Evolutionary conservation across 2,113 vertebrate genomes (phyloP).

Genomic region (Chaetodon trifascialis): DNA sequence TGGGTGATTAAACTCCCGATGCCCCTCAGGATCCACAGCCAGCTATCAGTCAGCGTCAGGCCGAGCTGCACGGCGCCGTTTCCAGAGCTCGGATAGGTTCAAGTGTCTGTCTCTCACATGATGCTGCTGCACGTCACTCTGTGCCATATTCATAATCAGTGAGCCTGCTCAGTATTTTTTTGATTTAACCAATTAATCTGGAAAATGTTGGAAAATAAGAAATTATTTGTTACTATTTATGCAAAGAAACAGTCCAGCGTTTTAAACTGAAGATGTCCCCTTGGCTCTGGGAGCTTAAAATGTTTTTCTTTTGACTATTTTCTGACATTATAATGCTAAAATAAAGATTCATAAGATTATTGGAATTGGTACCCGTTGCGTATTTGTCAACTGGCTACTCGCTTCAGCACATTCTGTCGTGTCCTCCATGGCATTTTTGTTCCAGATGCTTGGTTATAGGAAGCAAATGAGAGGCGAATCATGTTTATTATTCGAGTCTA

Average conservation of each 20-base stretch:
- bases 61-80: slow-evolving; percentile 39
- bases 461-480: slow-evolving; percentile 19
- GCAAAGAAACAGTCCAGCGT: background rate
- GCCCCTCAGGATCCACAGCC: slow-evolving; percentile 83
- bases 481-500: slow-evolving; percentile 38
- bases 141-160: background rate
- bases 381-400: background rate
- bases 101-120: slow-evolving; percentile 40
- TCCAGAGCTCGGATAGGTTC: slow-evolving; percentile 55
- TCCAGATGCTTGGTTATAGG: background rate
- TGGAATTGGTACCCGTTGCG: background rate
- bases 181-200: too few species aligned
- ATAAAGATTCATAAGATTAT: too few species aligned
- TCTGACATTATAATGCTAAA: too few species aligned
- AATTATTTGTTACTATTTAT: too few species aligned
- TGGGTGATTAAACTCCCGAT: slow-evolving; percentile 89
- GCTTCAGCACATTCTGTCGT: background rate
- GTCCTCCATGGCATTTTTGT: background rate
- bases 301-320: background rate
- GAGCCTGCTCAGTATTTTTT: slow-evolving; percentile 3
- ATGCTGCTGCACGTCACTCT: slow-evolving; percentile 21
- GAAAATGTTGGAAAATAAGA: too few species aligned
- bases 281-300: background rate
- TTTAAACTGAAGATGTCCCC: background rate
- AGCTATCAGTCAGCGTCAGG: slow-evolving; percentile 81